Evolutionary conservation across 92 coral and sea anemone genomes (phyloP).

Genomic region (Paramuricea clavata): DNA sequence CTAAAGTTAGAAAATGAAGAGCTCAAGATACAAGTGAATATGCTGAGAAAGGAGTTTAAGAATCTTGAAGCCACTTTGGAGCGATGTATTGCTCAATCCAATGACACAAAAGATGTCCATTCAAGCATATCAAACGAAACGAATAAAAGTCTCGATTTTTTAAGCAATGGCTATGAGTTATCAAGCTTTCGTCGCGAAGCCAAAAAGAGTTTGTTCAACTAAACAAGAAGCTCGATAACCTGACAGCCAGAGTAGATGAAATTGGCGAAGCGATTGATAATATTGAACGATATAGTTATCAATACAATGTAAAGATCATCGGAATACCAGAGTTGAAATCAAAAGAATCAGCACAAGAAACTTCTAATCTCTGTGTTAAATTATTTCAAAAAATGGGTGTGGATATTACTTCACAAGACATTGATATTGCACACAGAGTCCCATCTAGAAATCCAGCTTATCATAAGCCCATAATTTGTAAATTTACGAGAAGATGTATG

Average conservation of each 20-base stretch:
- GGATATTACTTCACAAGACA: too few relatives aligned
- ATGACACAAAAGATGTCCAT: background rate
- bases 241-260: conserved; percentile 28
- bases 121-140: conserved; percentile 10
- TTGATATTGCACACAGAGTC: too few relatives aligned
- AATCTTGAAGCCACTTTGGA: conserved; percentile 13
- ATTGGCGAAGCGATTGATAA: conserved; percentile 28
- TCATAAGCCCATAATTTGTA: too few relatives aligned
- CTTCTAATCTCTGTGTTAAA: too few relatives aligned
- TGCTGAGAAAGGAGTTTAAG: conserved; percentile 37
- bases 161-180: conserved; percentile 38
- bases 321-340: conserved; percentile 37
- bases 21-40: conserved; percentile 17
- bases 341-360: background rate
- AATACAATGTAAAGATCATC: conserved; percentile 40
- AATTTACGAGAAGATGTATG: too few relatives aligned
- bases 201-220: conserved; percentile 10
- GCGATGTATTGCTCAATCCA: background rate
- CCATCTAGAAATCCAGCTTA: too few relatives aligned
- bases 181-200: conserved; percentile 41
- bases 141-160: conserved; percentile 38
- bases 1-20: conserved; percentile 22
- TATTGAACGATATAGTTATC: conserved; percentile 32
- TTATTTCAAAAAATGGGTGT: too few relatives aligned
- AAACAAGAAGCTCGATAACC: conserved; percentile 3